Conservation (phyloP, 2,888 invertebrate species). For the Drosophila parthenogenetica region DNA sequence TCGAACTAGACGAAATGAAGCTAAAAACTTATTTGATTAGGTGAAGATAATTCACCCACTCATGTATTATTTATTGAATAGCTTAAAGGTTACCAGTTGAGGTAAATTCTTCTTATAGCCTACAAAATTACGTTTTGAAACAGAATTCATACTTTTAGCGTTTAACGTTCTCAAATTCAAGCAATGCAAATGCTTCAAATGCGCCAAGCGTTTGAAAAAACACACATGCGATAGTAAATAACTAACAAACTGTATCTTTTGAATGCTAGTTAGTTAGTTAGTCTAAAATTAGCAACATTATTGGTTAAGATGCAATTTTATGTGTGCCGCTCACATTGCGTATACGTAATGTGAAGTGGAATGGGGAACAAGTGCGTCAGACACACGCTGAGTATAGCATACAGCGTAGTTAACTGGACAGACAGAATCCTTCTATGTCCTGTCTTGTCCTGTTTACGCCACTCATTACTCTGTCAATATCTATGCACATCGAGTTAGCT, state of each 20-base stretch:
- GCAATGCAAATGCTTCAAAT: no score
- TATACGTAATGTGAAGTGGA: constrained; percentile 42
- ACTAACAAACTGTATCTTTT: neutral
- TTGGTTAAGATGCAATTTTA: constrained; percentile 15
- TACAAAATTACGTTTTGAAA: no score
- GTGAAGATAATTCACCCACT: no score
- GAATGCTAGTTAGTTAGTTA: neutral
- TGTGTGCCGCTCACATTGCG: constrained; percentile 9
- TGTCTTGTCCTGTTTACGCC: neutral
- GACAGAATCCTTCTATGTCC: neutral
- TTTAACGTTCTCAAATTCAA: neutral
- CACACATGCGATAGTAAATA: constrained; percentile 4
- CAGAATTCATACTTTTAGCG: no score
- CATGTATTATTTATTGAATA: no score
- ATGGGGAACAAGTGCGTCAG: neutral
- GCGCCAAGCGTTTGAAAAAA: neutral
- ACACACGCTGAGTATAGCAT: neutral
- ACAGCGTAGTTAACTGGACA: neutral
- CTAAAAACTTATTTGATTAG: no score
- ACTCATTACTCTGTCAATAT: constrained; percentile 9
- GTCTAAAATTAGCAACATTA: neutral
- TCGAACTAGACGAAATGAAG: no score
- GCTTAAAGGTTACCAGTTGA: no score
- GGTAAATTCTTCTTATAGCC: no score
- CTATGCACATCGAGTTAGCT: constrained; percentile 17